Conservation (phyloP, 2,888 invertebrate genomes). For the Pristionchus japonicus region DNA sequence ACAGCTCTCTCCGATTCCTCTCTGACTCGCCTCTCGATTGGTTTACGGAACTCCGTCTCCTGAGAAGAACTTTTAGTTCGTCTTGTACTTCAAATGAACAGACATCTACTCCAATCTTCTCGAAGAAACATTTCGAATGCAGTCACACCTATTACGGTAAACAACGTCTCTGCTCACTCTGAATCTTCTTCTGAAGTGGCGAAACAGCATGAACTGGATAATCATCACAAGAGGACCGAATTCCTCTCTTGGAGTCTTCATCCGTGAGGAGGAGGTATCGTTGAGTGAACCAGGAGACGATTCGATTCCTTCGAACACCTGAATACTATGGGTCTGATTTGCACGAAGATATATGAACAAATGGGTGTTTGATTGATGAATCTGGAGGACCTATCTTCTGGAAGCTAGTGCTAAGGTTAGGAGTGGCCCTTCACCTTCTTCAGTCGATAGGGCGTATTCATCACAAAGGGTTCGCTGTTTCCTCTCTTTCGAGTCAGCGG, state of each 20-base stretch:
- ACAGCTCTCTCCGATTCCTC: background rate
- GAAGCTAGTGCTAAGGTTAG: too few relatives aligned
- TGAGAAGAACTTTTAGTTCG: background rate
- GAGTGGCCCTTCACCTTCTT: background rate
- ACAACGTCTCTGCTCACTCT: background rate
- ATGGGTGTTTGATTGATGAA: too few relatives aligned
- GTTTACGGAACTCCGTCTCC: conserved; percentile 21
- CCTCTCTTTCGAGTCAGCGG: background rate
- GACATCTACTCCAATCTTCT: background rate
- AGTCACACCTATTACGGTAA: too few relatives aligned
- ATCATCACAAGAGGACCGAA: conserved; percentile 39
- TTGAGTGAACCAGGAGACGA: too few relatives aligned
- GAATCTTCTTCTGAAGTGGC: conserved; percentile 20
- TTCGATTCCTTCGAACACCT: too few relatives aligned
- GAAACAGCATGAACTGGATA: conserved; percentile 34
- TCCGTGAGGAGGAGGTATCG: background rate
- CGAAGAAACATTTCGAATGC: background rate
- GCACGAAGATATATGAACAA: too few relatives aligned
- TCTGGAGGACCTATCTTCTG: too few relatives aligned
- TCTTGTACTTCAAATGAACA: too few relatives aligned
- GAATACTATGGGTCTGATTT: too few relatives aligned
- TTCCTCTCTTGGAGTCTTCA: background rate
- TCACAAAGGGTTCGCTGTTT: background rate
- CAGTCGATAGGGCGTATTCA: background rate
- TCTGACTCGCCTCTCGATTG: background rate